phyloP scores from a whole-genome alignment of 2,113 vertebrate genomes.

The Epinephelus fuscoguttatus region DNA sequence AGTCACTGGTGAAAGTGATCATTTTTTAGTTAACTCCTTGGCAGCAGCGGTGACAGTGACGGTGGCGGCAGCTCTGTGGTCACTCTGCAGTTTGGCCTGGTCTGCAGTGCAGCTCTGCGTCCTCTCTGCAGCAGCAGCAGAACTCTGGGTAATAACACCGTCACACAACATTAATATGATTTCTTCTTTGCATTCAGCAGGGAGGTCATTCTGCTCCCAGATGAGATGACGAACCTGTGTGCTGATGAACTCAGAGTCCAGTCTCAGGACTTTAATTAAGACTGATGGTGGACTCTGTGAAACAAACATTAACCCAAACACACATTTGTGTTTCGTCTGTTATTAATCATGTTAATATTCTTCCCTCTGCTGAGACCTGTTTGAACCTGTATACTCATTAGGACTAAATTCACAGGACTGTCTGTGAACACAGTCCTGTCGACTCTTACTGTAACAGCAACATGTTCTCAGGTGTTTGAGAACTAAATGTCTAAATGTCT shows the following conservation, averaged over 20 bases:
- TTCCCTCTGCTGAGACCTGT: too few relatives aligned
- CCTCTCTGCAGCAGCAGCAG: constrained; percentile 1
- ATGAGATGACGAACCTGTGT: background rate
- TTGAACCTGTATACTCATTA: too few relatives aligned
- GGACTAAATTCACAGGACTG: too few relatives aligned
- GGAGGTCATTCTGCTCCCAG: background rate
- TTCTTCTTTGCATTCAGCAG: background rate
- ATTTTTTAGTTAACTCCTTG: constrained; percentile 71
- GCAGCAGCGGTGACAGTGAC: background rate
- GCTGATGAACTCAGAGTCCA: too few relatives aligned
- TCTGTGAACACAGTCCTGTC: too few relatives aligned
- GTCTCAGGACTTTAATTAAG: background rate
- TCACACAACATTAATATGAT: background rate
- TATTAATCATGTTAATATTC: too few relatives aligned
- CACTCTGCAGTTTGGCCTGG: constrained; percentile 19
- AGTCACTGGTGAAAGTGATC: constrained; percentile 61
- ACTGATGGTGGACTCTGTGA: too few relatives aligned
- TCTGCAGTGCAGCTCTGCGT: constrained; percentile 47
- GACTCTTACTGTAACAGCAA: too few relatives aligned
- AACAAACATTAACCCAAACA: too few relatives aligned
- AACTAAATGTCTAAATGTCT: too few relatives aligned
- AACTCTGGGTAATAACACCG: background rate
- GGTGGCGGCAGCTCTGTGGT: background rate
- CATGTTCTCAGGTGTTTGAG: too few relatives aligned
- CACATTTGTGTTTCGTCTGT: background rate